These are phyloP conservation scores for Willisornis vidua DNA, from an alignment of 2,113 vertebrate genomes.

Conservation along the genomic window DNA sequence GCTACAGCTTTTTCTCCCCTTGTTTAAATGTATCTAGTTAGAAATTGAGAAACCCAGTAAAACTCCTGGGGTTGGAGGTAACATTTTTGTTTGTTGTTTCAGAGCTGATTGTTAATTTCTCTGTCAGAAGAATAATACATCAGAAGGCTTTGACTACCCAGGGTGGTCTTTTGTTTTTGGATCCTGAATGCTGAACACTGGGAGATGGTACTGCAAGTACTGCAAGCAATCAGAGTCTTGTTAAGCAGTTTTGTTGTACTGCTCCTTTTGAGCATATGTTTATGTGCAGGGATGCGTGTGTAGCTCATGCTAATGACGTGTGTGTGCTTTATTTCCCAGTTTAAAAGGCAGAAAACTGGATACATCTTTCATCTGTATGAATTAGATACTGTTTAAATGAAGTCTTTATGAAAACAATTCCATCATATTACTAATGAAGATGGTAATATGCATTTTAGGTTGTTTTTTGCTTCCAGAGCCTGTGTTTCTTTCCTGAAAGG, in stretches of 20 bases:
- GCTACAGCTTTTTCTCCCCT: neutral
- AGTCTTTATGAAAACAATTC: neutral
- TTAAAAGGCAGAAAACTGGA: neutral
- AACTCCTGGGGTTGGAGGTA: neutral
- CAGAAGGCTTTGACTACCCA: neutral
- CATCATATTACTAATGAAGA: neutral
- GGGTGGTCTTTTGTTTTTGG: neutral
- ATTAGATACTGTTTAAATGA: neutral
- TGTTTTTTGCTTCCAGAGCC: neutral
- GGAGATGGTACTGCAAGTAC: neutral
- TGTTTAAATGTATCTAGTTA: neutral
- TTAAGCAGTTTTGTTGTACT: neutral
- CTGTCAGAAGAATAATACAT: neutral
- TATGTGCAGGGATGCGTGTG: neutral
- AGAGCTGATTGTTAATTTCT: neutral
- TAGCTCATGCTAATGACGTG: neutral
- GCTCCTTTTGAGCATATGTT: neutral
- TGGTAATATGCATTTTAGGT: neutral
- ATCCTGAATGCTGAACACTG: neutral
- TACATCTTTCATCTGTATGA: neutral
- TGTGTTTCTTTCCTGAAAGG: neutral
- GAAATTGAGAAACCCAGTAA: neutral
- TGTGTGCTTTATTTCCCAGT: accelerated
- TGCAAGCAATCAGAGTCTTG: neutral
- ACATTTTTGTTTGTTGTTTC: neutral